Conservation (phyloP, 2,797 vertebrate species). For the Basileuterus tristriatus region DNA sequence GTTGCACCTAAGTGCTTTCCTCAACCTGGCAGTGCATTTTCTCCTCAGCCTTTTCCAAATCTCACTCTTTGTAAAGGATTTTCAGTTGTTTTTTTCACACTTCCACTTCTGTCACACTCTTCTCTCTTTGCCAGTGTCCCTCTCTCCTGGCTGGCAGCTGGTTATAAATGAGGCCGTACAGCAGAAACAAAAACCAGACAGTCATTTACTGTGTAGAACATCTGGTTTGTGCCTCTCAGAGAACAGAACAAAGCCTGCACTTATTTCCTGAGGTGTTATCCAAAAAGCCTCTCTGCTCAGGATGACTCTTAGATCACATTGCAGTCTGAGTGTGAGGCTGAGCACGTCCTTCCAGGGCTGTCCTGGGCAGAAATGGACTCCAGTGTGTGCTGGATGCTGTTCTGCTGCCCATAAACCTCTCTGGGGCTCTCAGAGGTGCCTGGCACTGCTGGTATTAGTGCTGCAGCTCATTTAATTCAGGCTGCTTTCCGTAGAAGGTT, state of each 20-base stretch:
- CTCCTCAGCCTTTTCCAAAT: neutral
- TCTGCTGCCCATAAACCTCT: slow-evolving; percentile 18
- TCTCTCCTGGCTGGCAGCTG: slow-evolving; percentile 26
- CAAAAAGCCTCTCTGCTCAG: neutral
- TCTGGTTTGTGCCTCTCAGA: neutral
- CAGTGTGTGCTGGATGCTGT: neutral
- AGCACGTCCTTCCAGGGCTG: neutral
- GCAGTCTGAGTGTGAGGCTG: neutral
- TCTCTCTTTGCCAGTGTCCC: neutral
- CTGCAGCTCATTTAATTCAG: slow-evolving; percentile 58
- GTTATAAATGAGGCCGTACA: slow-evolving; percentile 24
- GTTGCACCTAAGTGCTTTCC: neutral
- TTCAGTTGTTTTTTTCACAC: neutral
- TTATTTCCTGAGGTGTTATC: slow-evolving; percentile 22
- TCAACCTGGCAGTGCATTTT: neutral
- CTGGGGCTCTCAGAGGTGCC: neutral
- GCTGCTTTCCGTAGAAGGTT: slow-evolving; percentile 27
- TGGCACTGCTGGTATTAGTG: neutral
- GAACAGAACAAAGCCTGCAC: neutral
- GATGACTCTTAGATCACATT: neutral
- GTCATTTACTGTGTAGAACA: neutral
- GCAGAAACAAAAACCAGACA: slow-evolving; percentile 24
- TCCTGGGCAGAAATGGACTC: neutral
- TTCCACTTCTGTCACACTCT: neutral
- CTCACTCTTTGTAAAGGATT: neutral